Evolutionary conservation across 2,113 vertebrate species (phyloP).

Genomic region (Cochlearius cochlearius): DNA sequence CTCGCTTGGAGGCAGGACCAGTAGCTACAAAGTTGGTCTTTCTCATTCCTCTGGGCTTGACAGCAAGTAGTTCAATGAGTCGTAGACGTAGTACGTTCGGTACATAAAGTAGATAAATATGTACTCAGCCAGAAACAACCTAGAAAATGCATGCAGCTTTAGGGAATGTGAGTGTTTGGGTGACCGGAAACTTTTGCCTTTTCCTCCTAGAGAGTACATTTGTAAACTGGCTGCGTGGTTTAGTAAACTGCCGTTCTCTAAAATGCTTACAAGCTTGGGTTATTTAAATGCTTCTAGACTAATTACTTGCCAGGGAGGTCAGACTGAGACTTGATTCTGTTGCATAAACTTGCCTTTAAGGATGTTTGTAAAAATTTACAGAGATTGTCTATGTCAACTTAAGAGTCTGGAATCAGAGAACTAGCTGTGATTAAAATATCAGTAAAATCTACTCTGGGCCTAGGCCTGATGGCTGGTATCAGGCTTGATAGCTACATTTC

Average conservation of each 20-base stretch:
- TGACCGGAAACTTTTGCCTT: neutral
- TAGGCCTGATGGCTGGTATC: neutral
- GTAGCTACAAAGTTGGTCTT: neutral
- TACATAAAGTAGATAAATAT: neutral
- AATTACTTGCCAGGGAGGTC: neutral
- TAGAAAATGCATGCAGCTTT: neutral
- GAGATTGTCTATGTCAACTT: neutral
- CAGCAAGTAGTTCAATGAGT: neutral
- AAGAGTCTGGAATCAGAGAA: neutral
- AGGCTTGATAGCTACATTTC: neutral
- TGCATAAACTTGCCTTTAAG: constrained; percentile 13
- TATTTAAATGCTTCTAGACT: neutral
- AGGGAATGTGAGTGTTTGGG: neutral
- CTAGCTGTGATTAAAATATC: neutral
- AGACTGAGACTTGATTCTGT: neutral
- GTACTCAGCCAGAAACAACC: neutral
- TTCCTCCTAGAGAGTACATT: neutral
- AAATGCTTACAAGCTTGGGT: neutral
- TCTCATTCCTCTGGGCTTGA: neutral
- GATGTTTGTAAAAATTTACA: neutral
- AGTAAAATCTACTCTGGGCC: neutral
- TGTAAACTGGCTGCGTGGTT: neutral
- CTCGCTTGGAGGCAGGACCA: rapidly evolving
- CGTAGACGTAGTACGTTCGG: rapidly evolving
- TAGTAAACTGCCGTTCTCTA: neutral